phyloP scores from a whole-genome alignment of 2,113 vertebrate genomes.

The Nyctibius bracteatus region DNA sequence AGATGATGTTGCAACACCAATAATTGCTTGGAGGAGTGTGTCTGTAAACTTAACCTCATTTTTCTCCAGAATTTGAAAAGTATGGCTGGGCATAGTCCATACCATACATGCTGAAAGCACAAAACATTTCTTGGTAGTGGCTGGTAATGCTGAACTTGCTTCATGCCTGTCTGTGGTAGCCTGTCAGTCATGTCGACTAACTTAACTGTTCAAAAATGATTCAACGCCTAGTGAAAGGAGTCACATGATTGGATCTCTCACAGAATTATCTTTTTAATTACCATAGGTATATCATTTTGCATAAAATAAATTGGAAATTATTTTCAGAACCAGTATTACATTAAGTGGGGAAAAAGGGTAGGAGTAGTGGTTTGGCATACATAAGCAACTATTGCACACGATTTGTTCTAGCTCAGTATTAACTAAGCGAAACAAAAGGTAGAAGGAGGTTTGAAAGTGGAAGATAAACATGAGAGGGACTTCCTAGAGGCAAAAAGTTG shows the following conservation, averaged over 20 bases:
- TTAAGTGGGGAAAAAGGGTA: background rate
- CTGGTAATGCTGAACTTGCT: background rate
- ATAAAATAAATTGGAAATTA: background rate
- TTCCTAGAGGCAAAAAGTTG: background rate
- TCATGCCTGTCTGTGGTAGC: background rate
- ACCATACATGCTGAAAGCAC: fast-evolving
- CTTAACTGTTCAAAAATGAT: background rate
- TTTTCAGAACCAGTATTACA: background rate
- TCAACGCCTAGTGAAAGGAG: background rate
- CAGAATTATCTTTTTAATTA: background rate
- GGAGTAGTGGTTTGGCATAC: background rate
- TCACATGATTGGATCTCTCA: background rate
- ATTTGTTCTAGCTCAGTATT: background rate
- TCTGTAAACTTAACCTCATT: background rate
- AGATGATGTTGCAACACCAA: background rate
- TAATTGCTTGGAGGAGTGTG: background rate
- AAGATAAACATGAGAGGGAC: background rate
- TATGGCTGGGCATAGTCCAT: background rate
- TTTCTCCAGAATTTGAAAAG: background rate
- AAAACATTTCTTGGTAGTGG: background rate
- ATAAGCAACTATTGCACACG: background rate
- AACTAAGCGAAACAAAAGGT: background rate
- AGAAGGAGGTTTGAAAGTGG: background rate
- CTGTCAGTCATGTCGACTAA: fast-evolving
- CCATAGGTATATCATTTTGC: background rate